Percentiles rank a stretch among this genome's conserved stretches.
These are phyloP conservation scores for Bellardia bayeri DNA, from an alignment of 2,888 invertebrate species.

Conservation along the genomic window DNA sequence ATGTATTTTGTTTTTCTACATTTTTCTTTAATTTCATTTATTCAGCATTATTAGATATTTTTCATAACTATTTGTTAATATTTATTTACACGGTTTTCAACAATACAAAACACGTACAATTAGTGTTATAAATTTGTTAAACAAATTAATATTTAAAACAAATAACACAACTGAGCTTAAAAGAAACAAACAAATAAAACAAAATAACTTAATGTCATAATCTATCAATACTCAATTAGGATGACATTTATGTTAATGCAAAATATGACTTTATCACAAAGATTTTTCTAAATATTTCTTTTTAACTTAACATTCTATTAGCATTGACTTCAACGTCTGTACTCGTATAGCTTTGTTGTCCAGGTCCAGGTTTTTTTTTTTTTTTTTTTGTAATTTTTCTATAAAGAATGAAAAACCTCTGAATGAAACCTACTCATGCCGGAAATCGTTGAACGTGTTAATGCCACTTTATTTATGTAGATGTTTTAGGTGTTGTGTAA, in stretches of 20 bases:
- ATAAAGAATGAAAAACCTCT: conserved; percentile 51
- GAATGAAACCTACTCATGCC: conserved; percentile 76
- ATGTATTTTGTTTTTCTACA: neutral
- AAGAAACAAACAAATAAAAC: neutral
- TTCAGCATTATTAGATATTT: conserved; percentile 8
- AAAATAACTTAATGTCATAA: neutral
- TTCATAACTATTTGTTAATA: conserved; percentile 12
- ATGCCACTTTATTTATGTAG: conserved; percentile 43
- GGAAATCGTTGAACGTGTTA: conserved; percentile 75
- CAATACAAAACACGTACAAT: conserved; percentile 40
- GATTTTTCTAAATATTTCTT: neutral
- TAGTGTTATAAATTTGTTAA: conserved; percentile 36
- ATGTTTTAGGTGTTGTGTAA: neutral
- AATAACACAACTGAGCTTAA: conserved; percentile 13
- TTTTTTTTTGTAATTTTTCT: neutral
- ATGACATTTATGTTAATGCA: neutral
- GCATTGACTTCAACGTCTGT: neutral
- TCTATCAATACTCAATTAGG: neutral
- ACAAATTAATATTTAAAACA: neutral
- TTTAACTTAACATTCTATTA: neutral
- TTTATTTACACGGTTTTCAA: neutral
- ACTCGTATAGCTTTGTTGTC: neutral
- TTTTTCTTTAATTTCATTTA: neutral
- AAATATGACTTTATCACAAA: neutral
- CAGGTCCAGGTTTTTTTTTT: neutral